Evolutionary conservation across 1,140 invertebrate genomes (phyloP), one percentile per base, ranked within the genome.

Genomic region (Mercenaria mercenaria): DNA sequence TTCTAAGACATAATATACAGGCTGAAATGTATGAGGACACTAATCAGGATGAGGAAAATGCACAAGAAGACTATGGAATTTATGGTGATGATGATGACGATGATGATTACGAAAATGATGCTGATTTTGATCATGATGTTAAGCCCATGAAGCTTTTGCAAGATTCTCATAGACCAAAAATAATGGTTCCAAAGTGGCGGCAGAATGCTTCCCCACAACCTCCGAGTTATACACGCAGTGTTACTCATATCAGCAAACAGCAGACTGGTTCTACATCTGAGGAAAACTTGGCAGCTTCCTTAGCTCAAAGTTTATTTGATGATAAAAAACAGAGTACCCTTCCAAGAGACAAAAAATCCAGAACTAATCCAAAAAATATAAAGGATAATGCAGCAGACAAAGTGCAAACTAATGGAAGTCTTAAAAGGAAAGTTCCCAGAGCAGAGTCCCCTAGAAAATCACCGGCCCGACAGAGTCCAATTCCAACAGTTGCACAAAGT

Each of bases 21-120:
- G 41, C 41, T 20, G 76, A 79, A 56, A 79, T 79, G 76, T 79
- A 79, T 79, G 4, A 39, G 3, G 59, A 67, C 56, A 34, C 41
- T 8, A 74, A 69, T 34, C 59, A 56, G 29, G 50, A 61, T 50
- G 32, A 15, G 29, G 56, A 79, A 34, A 39, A 39, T 47, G 18
- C 52, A 26, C 69, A 81, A 64, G 88, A 89, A 23, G 88, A 89
- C 74, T 88, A 64, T 81, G 86, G 86, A n/a, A 79, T 88, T n/a
- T 89, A 89, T 89, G 88, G 88, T 20, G 77, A 79, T 67, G 79
- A 83, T 89, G 87, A 89, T 67, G 77, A 88, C 34, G 85, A 87
- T 50, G 86, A 80, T 43, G 79, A 89, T 43, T 80, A 89, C 47
- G 69, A 74, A 34, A 67, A 89, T 61, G 79, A 84, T 43, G 50